Percentiles rank a stretch among this genome's conserved stretches.
These are phyloP conservation scores for Anguilla anguilla DNA, from an alignment of 2,797 vertebrate species.

Conservation along the genomic window DNA sequence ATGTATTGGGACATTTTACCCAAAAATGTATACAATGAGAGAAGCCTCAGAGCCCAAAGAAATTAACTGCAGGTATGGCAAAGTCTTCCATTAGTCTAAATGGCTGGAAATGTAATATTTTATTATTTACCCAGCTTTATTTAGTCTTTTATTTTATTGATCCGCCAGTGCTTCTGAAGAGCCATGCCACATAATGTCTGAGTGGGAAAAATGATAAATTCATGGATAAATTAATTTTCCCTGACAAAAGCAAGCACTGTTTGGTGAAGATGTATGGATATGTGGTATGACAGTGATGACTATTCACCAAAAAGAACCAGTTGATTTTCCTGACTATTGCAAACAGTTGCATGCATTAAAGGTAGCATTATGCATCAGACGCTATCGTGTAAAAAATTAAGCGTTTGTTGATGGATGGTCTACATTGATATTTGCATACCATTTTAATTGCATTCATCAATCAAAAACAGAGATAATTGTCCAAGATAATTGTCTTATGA, in stretches of 20 bases:
- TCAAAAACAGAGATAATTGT: background rate
- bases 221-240: background rate
- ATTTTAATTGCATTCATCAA: constrained; percentile 9
- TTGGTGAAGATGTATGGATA: background rate
- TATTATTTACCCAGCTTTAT: background rate
- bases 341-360: background rate
- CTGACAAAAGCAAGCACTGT: background rate
- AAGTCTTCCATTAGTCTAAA: background rate
- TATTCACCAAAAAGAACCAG: background rate
- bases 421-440: background rate
- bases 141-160: background rate
- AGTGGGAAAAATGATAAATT: background rate
- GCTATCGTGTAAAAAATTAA: background rate
- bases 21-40: background rate
- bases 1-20: background rate
- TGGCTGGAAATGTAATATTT: background rate
- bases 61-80: background rate
- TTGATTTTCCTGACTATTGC: background rate
- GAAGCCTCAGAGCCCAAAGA: background rate
- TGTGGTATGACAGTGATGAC: background rate
- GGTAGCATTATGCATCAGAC: background rate
- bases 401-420: background rate
- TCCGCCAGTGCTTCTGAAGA: background rate
- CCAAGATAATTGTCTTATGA: background rate
- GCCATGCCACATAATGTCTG: background rate